Conservation (phyloP, 2,113 vertebrate genomes). For the Zosterops hypoxanthus region DNA sequence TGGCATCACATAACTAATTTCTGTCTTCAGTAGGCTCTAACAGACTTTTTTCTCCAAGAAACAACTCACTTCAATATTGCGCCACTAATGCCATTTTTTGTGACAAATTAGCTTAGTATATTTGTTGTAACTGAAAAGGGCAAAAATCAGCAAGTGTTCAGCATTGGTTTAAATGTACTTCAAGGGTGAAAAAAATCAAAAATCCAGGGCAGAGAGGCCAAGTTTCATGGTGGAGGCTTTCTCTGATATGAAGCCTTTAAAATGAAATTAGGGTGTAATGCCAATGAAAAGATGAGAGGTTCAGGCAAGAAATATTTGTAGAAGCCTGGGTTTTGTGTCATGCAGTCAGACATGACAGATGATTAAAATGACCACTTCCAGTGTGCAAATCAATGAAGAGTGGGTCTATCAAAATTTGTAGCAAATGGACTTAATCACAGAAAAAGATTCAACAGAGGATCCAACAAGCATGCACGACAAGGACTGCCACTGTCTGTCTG, state of each 20-base stretch:
- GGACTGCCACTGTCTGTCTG: not conserved
- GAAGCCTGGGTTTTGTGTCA: not conserved
- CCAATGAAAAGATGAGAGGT: not conserved
- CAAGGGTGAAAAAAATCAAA: not conserved
- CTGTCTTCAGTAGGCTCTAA: not conserved
- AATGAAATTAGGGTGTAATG: not conserved
- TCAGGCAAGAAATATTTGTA: not conserved
- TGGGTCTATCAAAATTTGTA: not conserved
- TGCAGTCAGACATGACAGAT: not conserved
- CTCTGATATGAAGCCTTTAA: not conserved
- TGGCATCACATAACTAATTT: not conserved
- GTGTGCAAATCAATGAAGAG: not conserved
- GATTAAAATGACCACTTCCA: not conserved
- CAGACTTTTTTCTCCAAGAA: not conserved
- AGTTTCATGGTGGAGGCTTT: not conserved
- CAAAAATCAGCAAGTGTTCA: not conserved
- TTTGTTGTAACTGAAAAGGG: not conserved
- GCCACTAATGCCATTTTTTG: not conserved
- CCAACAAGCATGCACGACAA: not conserved
- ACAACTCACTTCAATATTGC: not conserved
- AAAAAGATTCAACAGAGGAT: not conserved
- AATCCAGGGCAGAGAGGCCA: not conserved
- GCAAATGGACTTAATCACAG: not conserved
- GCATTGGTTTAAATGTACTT: not conserved
- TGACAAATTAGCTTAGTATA: not conserved